phyloP scores from a whole-genome alignment of 2,888 invertebrate species.

The Pseudococcus longispinus region DNA sequence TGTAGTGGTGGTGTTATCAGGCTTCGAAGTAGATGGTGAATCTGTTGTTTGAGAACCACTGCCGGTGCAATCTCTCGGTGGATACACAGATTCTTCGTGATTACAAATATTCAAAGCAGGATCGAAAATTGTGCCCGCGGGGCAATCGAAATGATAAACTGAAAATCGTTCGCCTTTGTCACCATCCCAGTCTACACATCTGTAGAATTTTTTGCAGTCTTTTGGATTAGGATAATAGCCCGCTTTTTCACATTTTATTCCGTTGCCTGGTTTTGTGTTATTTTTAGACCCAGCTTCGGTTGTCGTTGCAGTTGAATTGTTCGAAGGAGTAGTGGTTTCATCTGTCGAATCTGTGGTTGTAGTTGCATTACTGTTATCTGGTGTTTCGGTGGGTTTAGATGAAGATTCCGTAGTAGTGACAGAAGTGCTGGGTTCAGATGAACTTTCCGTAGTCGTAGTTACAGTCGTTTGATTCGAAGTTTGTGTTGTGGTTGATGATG shows the following conservation, averaged over 20 bases:
- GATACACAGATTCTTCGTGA: slow-evolving; percentile 71
- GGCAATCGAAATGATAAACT: slow-evolving; percentile 73
- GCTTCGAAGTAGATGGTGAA: slow-evolving; percentile 15
- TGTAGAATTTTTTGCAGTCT: slow-evolving; percentile 78
- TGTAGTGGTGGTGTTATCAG: slow-evolving; percentile 20
- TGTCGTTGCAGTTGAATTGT: slow-evolving; percentile 41
- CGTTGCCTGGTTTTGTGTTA: slow-evolving; percentile 58
- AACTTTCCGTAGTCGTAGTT: slow-evolving; percentile 15
- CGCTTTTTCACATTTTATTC: slow-evolving; percentile 67
- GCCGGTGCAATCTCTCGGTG: slow-evolving; percentile 63
- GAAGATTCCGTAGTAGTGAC: neutral
- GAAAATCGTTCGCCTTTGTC: slow-evolving; percentile 67
- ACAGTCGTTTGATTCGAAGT: slow-evolving; percentile 58
- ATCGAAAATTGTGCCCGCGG: slow-evolving; percentile 77
- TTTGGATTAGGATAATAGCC: slow-evolving; percentile 75
- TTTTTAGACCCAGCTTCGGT: slow-evolving; percentile 16
- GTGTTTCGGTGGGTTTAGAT: slow-evolving; percentile 58
- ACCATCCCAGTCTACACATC: slow-evolving; percentile 74
- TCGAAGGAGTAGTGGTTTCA: slow-evolving; percentile 54
- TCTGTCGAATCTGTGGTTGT: slow-evolving; percentile 57
- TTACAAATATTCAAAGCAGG: slow-evolving; percentile 73
- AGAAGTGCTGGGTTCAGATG: slow-evolving; percentile 52
- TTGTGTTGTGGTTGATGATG: slow-evolving; percentile 53
- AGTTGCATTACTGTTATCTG: slow-evolving; percentile 51
- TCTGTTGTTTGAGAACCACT: slow-evolving; percentile 35